Base-by-base conservation (phyloP, 2,113 vertebrate species). In the Uria aalge region DNA sequence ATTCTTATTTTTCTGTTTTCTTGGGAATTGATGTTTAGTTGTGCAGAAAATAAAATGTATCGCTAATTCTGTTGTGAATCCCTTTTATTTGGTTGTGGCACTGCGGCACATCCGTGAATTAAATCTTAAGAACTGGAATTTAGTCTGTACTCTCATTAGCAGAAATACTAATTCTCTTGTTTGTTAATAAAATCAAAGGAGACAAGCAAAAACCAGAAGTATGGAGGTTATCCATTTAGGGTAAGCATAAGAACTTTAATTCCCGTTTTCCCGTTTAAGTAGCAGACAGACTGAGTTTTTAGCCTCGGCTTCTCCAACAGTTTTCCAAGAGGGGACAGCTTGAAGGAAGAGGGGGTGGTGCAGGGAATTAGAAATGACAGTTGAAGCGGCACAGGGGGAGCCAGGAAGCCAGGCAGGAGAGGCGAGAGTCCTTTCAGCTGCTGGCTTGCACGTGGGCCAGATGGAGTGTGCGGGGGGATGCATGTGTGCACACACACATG, bases 401-500 rank as follows among this genome's bases (percentile, higher is more conserved):
- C 50, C 34, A 41, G 36, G 72, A 41, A 32, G 43, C 26, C 15
- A 75, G 12, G 23, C 32, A 57, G 80, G 47, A 81, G 43, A 32
- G 18, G 6, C 1, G 0, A 19, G 63, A 38, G 60, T 69, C 38
- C 24, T 80, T 40, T 67, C 15, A 59, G 41, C 68, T 88, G 45
- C 59, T 80, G 78, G 29, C 40, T 94, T 76, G 57, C 26, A 9
- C 29, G 0, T 15, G 64, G 22, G 5, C 29, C 17, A 32, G 4
- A 3, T 1, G 5, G 15, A 8, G 12, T n/a, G 89, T 71, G 52
- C 2, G 2, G 59, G 38, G 68, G 8, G 7, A 29, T 6, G 7
- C 0, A 0, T 8, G 40, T 30, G 7, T 15, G 32, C 41, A 5
- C 26, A n/a, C 41, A 12, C 26, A 12, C 9, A 1, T 4, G 6